Conservation (phyloP, 2,797 vertebrate species). For the Falco rusticolus region DNA sequence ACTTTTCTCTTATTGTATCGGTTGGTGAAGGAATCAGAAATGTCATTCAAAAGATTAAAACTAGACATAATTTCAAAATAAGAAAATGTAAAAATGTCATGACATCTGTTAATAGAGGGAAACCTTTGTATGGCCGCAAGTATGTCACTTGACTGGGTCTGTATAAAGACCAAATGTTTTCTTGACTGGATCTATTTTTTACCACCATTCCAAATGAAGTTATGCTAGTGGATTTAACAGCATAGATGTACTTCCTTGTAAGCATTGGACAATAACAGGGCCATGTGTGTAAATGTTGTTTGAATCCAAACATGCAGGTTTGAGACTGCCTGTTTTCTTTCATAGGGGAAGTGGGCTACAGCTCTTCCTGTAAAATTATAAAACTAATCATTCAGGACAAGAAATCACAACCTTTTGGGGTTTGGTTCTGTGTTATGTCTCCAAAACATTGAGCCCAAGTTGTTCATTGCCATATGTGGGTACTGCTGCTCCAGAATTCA, state of each 20-base stretch:
- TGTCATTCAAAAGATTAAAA: not conserved
- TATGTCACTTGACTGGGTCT: not conserved
- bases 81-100: not conserved
- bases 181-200: constrained; percentile 18
- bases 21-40: not conserved
- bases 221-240: constrained; percentile 8
- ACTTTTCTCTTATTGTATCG: not conserved
- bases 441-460: not conserved
- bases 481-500: not conserved
- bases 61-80: not conserved
- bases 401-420: not conserved
- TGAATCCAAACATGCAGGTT: not conserved
- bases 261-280: not conserved
- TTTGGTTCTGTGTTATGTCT: not conserved
- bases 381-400: not conserved
- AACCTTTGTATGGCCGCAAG: not conserved
- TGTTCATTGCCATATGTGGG: not conserved
- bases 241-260: constrained; percentile 6
- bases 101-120: not conserved
- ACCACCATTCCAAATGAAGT: not conserved
- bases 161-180: constrained; percentile 11
- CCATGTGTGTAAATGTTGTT: constrained; percentile 12
- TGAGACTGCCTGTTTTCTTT: not conserved
- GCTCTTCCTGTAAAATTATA: not conserved
- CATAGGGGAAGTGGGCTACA: not conserved